These are phyloP conservation scores for Drosophila ironensis DNA, from an alignment of 1,140 invertebrate genomes.

Conservation along the genomic window DNA sequence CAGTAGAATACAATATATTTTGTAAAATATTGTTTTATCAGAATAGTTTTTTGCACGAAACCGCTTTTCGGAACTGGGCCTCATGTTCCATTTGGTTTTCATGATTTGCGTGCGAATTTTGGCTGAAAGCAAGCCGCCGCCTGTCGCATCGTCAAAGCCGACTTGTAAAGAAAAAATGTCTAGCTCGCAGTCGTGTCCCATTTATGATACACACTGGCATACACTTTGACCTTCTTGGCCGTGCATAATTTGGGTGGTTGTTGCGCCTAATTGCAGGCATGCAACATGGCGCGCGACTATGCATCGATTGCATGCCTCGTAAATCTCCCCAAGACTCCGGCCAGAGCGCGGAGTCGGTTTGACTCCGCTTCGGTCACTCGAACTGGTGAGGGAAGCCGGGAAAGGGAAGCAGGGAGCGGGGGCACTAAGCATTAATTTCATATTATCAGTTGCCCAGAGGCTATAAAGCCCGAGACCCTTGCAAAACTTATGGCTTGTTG, in stretches of 20 bases:
- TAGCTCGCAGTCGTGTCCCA: not conserved
- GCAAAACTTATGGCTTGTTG: conserved; percentile 31
- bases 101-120: conserved; percentile 29
- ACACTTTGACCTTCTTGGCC: conserved; percentile 25
- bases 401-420: no score
- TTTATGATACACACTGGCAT: conserved; percentile 15
- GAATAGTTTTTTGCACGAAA: no score
- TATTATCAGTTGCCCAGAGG: conserved; percentile 65
- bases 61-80: not conserved
- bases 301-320: conserved; percentile 74
- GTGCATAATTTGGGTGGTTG: conserved; percentile 39
- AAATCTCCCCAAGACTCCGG: conserved; percentile 54
- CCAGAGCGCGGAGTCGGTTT: conserved; percentile 10
- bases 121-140: conserved; percentile 11
- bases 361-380: not conserved
- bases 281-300: conserved; percentile 50
- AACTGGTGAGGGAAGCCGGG: not conserved
- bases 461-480: conserved; percentile 56
- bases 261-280: conserved; percentile 65
- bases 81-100: conserved; percentile 1
- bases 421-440: conserved; percentile 65
- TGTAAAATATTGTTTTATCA: no score
- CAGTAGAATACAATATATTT: no score
- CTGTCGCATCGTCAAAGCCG: conserved; percentile 2
- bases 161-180: conserved; percentile 12